Percentiles rank a stretch among this genome's conserved stretches.
These are phyloP conservation scores for Myiotriccus ornatus DNA, from an alignment of 2,797 vertebrate species.

Conservation along the genomic window DNA sequence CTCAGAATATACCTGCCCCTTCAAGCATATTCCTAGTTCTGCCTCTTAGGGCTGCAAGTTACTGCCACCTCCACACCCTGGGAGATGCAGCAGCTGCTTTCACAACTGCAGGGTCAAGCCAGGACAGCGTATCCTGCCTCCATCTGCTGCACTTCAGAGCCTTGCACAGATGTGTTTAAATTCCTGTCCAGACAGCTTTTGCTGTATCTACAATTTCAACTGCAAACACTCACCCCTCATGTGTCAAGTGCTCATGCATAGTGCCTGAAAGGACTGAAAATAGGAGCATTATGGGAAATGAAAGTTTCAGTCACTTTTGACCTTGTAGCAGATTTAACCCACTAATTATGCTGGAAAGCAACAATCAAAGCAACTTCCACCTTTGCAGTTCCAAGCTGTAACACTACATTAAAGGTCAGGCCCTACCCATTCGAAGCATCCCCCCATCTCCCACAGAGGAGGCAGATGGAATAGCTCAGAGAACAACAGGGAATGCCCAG, in stretches of 20 bases:
- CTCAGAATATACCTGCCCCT: neutral
- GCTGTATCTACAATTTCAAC: neutral
- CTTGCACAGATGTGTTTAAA: neutral
- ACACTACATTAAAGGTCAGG: neutral
- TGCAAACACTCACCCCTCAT: rapidly evolving
- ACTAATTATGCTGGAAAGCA: neutral
- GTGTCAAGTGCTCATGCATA: rapidly evolving
- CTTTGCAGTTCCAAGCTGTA: neutral
- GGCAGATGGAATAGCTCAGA: rapidly evolving
- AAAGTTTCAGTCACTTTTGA: neutral
- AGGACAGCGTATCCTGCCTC: rapidly evolving
- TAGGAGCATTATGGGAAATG: rapidly evolving
- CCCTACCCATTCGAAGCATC: neutral
- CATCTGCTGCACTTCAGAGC: neutral
- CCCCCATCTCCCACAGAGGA: rapidly evolving
- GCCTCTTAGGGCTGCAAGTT: neutral
- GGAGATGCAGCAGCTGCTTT: neutral
- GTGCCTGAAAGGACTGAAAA: neutral
- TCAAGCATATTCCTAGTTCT: rapidly evolving
- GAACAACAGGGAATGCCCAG: neutral
- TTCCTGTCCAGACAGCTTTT: neutral
- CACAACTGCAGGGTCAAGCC: neutral
- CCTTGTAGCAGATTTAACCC: neutral
- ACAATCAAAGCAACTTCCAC: neutral
- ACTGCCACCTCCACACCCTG: rapidly evolving